Conservation (phyloP, 2,113 vertebrate genomes). For the Thinocorus orbignyianus region DNA sequence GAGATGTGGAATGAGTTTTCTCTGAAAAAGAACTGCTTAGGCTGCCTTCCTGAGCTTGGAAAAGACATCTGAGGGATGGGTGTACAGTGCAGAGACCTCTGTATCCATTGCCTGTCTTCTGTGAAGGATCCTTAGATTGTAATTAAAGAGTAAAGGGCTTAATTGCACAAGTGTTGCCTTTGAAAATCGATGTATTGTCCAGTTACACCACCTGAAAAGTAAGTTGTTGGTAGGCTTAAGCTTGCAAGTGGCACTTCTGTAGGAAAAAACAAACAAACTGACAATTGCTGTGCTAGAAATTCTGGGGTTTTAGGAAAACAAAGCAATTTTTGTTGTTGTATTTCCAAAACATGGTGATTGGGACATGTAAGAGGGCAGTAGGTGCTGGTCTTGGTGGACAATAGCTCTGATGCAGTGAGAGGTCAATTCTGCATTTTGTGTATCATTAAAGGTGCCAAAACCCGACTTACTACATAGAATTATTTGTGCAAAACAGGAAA, state of each 20-base stretch:
- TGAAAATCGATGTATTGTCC: neutral
- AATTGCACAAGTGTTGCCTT: neutral
- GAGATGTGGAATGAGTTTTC: neutral
- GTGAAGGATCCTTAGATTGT: neutral
- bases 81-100: neutral
- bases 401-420: too few species aligned
- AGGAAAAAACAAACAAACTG: neutral
- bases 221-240: neutral
- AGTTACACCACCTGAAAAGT: neutral
- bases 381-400: too few species aligned
- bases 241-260: neutral
- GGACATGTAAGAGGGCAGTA: too few species aligned
- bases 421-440: fast-evolving
- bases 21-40: neutral
- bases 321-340: fast-evolving
- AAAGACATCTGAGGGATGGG: neutral
- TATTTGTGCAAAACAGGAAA: neutral
- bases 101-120: neutral
- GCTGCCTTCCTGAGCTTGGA: neutral
- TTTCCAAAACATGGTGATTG: fast-evolving
- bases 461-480: fast-evolving
- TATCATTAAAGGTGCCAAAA: neutral
- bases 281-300: neutral
- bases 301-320: neutral
- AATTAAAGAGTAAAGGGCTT: neutral